Conservation (phyloP, 2,113 vertebrate genomes). For the Cichladusa arquata region DNA sequence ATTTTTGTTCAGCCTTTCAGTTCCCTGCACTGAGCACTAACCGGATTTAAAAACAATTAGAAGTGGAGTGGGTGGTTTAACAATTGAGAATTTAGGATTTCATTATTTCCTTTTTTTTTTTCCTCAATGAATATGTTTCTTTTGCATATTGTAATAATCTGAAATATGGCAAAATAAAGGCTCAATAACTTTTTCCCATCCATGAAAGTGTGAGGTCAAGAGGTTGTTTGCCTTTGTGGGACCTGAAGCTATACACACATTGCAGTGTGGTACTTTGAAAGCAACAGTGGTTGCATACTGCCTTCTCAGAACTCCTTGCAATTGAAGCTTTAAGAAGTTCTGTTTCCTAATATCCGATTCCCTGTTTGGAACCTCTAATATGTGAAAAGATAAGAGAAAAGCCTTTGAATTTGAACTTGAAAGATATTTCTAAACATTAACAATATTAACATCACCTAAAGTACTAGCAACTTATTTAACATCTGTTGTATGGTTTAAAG, state of each 20-base stretch:
- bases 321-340: not conserved
- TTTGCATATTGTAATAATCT: not conserved
- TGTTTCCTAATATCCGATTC: not conserved
- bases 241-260: not conserved
- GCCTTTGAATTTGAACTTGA: not conserved
- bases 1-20: not conserved
- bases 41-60: constrained; percentile 3
- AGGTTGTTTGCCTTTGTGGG: not conserved
- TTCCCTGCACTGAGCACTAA: not conserved
- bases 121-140: not conserved
- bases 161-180: not conserved
- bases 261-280: not conserved
- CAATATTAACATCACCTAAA: not conserved
- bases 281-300: not conserved
- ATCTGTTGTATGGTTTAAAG: not conserved
- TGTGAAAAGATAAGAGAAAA: not conserved
- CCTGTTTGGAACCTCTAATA: not conserved
- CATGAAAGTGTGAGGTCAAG: not conserved
- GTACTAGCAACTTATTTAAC: not conserved
- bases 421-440: not conserved
- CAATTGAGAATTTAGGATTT: not conserved
- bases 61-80: not conserved
- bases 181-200: not conserved
- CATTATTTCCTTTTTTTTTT: not conserved
- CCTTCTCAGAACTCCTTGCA: not conserved